Base-by-base conservation (phyloP, 2,888 invertebrate species). In the Adineta ricciae region DNA sequence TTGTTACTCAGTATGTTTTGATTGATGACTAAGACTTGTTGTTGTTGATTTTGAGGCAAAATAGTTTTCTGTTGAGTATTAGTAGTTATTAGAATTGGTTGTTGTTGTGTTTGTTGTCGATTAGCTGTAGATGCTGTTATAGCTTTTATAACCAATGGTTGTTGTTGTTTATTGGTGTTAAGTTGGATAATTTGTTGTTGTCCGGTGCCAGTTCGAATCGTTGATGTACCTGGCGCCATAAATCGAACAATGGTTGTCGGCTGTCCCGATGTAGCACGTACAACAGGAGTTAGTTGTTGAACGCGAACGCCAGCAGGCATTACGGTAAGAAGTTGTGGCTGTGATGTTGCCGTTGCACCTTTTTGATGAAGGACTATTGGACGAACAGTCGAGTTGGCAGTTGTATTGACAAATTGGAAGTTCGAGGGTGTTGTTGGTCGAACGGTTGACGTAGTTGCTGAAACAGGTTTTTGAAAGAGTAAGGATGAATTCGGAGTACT, bases 241-340 rank as follows among this genome's bases (percentile, higher is more conserved):
- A 78, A 78, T 38, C 78, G 78, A 78, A 78, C 78, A 41, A 38
- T 21, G 8, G 78, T 78, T 41, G 78, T 41, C n/a, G 38, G 78
- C n/a, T 78, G 78, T 4, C 3, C 41, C 9, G 78, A 38, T 41
- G 38, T 11, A 41, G 41, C 8, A n/a, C 78, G 78, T 41, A 78
- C 32, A 21, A 41, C 24, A 78, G 78, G 78, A 24, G 78, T 41
- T 41, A 78, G 41, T 2, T 78, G 78, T 41, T 78, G 78, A n/a
- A 78, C 38, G n/a, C 78, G 78, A 78, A 78, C 78, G n/a, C 78
- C 78, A 38, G 78, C 78, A n/a, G 78, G 78, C 38, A 78, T 41
- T 1, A 78, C 78, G n/a, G 78, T 78, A 41, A 78, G 41, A 24
- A 78, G 78, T 78, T 78, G 78, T 78, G 78, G 78, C 41, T 78